These are phyloP conservation scores for Astyanax mexicanus DNA, from an alignment of 2,797 vertebrate genomes.

Conservation along the genomic window DNA sequence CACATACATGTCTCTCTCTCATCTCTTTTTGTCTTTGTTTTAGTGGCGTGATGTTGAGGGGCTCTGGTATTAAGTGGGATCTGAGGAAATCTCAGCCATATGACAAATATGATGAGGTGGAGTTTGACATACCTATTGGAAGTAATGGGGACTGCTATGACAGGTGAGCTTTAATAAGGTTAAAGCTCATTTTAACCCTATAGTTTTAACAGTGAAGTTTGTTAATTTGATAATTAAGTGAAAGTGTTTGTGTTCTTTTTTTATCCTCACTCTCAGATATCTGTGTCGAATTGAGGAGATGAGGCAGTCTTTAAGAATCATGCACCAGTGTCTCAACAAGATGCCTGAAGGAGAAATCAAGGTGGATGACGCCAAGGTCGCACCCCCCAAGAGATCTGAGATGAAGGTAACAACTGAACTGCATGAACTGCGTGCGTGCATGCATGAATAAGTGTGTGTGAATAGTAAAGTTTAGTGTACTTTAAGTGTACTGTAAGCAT, in stretches of 20 bases:
- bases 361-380: conserved; percentile 94
- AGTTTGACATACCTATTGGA: conserved; percentile 92
- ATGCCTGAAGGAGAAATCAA: conserved; percentile 97
- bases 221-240: not conserved
- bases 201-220: not conserved
- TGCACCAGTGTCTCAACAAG: conserved; percentile 90
- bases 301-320: conserved; percentile 92
- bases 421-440: not conserved
- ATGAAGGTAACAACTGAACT: conserved; percentile 88
- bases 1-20: too few relatives aligned
- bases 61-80: conserved; percentile 96
- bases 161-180: conserved; percentile 74
- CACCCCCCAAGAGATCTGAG: conserved; percentile 93
- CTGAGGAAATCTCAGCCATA: conserved; percentile 94
- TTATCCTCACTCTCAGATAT: conserved; percentile 76
- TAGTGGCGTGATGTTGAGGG: conserved; percentile 95
- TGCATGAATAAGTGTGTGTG: not conserved
- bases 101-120: conserved; percentile 93
- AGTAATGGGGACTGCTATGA: conserved; percentile 92
- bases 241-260: too few relatives aligned
- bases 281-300: conserved; percentile 94
- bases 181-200: too few relatives aligned
- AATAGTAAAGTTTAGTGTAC: not conserved
- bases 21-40: not conserved
- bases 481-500: too few relatives aligned